A percentile compares a stretch with the other conserved stretches of the same genome.
These are phyloP conservation scores for Drosophila leontia DNA, from an alignment of 1,140 invertebrate species.

Conservation along the genomic window DNA sequence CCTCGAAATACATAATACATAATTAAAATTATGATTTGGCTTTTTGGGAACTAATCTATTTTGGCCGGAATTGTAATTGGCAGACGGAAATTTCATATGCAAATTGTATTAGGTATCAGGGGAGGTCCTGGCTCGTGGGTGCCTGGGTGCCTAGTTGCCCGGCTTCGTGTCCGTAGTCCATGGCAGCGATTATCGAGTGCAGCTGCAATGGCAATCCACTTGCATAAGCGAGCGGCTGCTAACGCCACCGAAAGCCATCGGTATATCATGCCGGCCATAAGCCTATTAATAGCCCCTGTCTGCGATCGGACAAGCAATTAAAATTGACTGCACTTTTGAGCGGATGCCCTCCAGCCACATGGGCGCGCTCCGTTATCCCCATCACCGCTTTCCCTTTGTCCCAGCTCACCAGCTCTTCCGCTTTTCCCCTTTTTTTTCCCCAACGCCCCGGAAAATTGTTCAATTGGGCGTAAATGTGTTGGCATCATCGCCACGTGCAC, in stretches of 20 bases:
- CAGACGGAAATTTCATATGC: conserved; percentile 59
- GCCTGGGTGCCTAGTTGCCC: neutral
- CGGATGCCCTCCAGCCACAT: conserved; percentile 50
- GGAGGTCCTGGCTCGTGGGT: conserved; percentile 13
- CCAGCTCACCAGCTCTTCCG: neutral
- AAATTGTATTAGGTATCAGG: conserved; percentile 53
- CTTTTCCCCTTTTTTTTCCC: neutral
- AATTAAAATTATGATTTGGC: conserved; percentile 77
- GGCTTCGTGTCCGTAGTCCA: conserved; percentile 15
- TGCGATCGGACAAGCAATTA: conserved; percentile 80
- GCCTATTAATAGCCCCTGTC: conserved; percentile 80
- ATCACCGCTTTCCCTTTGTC: neutral
- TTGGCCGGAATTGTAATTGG: conserved; percentile 63
- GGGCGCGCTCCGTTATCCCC: neutral
- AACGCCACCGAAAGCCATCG: conserved; percentile 67
- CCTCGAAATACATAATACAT: conserved; percentile 44
- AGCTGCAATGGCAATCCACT: conserved; percentile 24
- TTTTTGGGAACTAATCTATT: conserved; percentile 63
- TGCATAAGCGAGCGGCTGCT: conserved; percentile 44
- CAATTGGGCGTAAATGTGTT: conserved; percentile 74
- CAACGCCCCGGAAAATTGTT: conserved; percentile 45
- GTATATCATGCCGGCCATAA: conserved; percentile 78
- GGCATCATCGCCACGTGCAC: conserved; percentile 61
- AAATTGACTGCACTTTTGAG: conserved; percentile 81
- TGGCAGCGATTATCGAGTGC: conserved; percentile 69